phyloP scores from a whole-genome alignment of 2,797 vertebrate genomes.

The Pangasius krempfi region DNA sequence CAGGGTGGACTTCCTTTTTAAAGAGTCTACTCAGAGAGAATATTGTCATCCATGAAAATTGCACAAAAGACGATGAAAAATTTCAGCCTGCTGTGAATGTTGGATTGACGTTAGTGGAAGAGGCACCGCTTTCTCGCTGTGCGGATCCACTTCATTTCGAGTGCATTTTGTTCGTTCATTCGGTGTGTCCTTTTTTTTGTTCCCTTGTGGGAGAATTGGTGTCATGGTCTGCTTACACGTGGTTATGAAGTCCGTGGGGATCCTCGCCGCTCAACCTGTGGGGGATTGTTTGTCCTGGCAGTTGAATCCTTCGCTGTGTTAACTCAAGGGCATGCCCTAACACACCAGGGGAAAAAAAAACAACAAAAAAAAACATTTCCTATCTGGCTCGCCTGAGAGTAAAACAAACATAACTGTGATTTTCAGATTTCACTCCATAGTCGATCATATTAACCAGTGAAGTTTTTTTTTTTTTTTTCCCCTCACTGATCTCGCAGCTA shows the following conservation, averaged over 20 bases:
- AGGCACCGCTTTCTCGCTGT: not conserved
- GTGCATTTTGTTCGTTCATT: constrained; percentile 10
- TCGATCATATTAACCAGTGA: constrained; percentile 47
- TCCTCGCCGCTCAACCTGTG: constrained; percentile 44
- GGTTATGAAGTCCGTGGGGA: constrained; percentile 37
- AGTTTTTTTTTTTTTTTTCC: not conserved
- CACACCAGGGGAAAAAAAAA: constrained; percentile 51
- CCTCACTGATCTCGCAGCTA: not conserved
- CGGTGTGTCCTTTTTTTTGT: constrained; percentile 22
- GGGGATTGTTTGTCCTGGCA: constrained; percentile 57
- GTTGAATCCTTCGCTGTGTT: constrained; percentile 62
- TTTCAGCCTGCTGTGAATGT: not conserved
- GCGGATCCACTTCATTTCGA: not conserved
- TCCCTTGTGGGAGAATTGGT: constrained; percentile 26
- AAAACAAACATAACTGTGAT: constrained; percentile 55
- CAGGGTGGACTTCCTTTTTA: not conserved
- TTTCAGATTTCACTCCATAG: constrained; percentile 45
- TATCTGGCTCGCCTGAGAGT: constrained; percentile 51
- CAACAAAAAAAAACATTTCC: constrained; percentile 59
- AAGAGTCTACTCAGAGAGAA: not conserved
- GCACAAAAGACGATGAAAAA: not conserved
- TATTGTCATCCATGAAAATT: not conserved
- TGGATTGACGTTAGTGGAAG: not conserved
- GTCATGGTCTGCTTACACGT: constrained; percentile 40
- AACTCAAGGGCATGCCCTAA: constrained; percentile 54